phyloP scores from a whole-genome alignment of 2,113 vertebrate species.

The Elgaria multicarinata region DNA sequence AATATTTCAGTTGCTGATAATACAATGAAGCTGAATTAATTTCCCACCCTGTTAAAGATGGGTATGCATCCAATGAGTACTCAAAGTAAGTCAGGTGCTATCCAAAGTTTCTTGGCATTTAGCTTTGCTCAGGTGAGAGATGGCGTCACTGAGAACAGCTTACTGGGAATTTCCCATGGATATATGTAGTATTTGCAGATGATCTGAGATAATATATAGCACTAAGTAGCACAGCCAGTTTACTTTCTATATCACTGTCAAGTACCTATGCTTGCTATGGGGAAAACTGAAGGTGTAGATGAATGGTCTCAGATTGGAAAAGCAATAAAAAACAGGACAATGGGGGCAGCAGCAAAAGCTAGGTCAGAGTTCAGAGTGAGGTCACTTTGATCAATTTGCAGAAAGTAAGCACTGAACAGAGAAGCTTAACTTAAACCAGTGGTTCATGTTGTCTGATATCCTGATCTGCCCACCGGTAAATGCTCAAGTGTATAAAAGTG shows the following conservation, averaged over 20 bases:
- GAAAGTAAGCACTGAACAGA: background rate
- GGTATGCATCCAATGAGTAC: background rate
- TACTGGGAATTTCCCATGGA: background rate
- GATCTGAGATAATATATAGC: background rate
- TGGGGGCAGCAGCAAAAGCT: background rate
- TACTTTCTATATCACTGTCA: background rate
- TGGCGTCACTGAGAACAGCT: background rate
- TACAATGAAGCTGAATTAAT: background rate
- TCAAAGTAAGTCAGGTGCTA: rapidly evolving
- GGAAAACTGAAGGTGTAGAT: background rate
- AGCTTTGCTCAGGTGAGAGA: background rate
- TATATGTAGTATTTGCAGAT: background rate
- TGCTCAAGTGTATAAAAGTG: background rate
- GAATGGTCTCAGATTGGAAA: background rate
- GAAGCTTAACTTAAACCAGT: background rate
- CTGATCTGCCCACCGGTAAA: background rate
- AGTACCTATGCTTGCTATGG: background rate
- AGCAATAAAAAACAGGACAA: no score
- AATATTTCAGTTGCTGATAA: background rate
- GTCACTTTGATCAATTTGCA: background rate
- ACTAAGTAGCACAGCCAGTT: rapidly evolving
- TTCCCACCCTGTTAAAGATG: background rate
- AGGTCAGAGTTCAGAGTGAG: background rate
- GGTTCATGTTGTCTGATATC: background rate
- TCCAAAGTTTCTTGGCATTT: background rate